Percentiles rank a stretch among this genome's conserved stretches.
phyloP scores from a whole-genome alignment of 2,113 vertebrate genomes.

The Chloroceryle aenea region DNA sequence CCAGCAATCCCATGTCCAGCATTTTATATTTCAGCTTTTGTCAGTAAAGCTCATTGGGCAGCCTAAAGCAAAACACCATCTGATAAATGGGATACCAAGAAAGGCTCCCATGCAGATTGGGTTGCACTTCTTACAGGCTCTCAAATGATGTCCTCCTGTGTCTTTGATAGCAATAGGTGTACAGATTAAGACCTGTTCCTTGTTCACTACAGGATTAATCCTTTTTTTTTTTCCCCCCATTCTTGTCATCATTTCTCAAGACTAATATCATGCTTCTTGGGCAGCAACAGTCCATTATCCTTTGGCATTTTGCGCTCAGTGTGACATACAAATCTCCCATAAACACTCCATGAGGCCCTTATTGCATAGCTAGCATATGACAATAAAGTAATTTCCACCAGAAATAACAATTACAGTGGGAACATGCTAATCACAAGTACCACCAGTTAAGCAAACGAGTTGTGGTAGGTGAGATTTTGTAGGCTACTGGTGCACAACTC shows the following conservation, averaged over 20 bases:
- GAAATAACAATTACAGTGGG: not conserved
- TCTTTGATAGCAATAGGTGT: not conserved
- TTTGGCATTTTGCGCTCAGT: not conserved
- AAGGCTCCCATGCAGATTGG: not conserved
- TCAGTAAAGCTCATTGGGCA: not conserved
- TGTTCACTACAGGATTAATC: not conserved
- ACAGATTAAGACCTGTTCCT: not conserved
- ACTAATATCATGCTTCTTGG: not conserved
- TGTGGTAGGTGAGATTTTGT: not conserved
- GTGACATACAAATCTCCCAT: not conserved
- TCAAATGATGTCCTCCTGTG: not conserved
- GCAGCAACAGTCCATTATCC: not conserved
- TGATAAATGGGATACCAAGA: not conserved
- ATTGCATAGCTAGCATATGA: not conserved
- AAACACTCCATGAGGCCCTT: not conserved
- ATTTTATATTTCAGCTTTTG: not conserved
- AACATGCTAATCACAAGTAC: not conserved
- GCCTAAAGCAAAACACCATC: not conserved
- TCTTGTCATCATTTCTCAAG: not conserved
- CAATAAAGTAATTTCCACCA: not conserved
- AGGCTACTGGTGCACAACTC: not conserved
- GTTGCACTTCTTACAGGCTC: not conserved
- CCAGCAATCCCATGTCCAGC: not conserved
- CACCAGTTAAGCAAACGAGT: not conserved
- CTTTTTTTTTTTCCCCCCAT: not conserved